Evolutionary conservation across 2,113 vertebrate species (phyloP).

Genomic region (Acinonyx jubatus): DNA sequence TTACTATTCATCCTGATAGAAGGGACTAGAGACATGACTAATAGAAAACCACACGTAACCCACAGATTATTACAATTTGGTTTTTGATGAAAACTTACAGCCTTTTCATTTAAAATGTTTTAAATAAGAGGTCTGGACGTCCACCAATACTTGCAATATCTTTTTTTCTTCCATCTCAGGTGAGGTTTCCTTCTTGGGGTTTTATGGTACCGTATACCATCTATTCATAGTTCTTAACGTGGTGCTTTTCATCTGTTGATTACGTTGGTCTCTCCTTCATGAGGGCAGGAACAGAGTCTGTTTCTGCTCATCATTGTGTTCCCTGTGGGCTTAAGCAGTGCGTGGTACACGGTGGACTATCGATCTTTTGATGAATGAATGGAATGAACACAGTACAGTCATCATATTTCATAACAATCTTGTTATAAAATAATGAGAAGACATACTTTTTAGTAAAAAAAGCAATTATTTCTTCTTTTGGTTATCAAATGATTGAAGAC

Average conservation of each 20-base stretch:
- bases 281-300: neutral
- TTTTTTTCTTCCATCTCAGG: neutral
- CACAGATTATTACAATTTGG: neutral
- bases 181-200: neutral
- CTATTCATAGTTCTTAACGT: neutral
- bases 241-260: neutral
- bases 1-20: slow-evolving; percentile 24
- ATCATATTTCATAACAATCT: neutral
- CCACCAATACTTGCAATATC: neutral
- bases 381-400: neutral
- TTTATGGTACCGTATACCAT: neutral
- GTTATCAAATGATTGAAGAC: neutral
- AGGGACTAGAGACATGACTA: neutral
- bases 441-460: neutral
- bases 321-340: neutral
- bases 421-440: neutral
- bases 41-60: neutral
- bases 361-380: neutral
- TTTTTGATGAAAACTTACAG: slow-evolving; percentile 20
- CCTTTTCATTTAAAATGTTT: slow-evolving; percentile 48
- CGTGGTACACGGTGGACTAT: neutral
- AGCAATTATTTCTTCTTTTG: neutral
- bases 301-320: neutral
- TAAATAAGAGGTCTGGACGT: neutral
- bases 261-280: neutral